A percentile compares a stretch with the other conserved stretches of the same genome.
Conservation (phyloP, 2,113 vertebrate genomes). For the Ranitomeya imitator region DNA sequence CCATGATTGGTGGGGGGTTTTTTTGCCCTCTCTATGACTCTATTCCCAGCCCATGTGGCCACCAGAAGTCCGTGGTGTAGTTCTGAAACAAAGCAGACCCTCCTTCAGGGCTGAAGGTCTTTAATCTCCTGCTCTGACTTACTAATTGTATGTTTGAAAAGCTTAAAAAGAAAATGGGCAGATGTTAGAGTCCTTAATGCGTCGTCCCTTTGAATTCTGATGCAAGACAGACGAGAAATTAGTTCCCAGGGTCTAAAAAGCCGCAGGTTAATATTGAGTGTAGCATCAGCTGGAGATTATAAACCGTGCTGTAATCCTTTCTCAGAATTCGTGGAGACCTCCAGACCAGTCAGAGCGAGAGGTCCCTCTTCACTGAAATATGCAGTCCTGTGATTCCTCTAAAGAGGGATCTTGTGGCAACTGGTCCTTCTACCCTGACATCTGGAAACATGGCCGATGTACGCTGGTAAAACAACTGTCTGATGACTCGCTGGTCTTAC, state of each 20-base stretch:
- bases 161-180: not conserved
- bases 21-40: not conserved
- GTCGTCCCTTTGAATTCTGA: too few relatives aligned
- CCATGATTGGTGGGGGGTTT: not conserved
- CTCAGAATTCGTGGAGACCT: too few relatives aligned
- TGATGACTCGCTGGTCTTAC: too few relatives aligned
- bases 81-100: not conserved
- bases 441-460: too few relatives aligned
- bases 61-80: not conserved
- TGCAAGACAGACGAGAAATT: too few relatives aligned
- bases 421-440: too few relatives aligned
- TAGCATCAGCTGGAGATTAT: not conserved
- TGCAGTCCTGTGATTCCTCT: too few relatives aligned
- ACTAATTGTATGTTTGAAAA: conserved; percentile 17
- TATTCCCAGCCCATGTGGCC: not conserved
- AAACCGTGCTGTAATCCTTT: not conserved
- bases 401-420: too few relatives aligned
- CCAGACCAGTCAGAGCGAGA: too few relatives aligned
- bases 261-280: not conserved
- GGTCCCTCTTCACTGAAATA: too few relatives aligned
- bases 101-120: not conserved
- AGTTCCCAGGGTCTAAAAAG: too few relatives aligned
- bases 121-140: not conserved
- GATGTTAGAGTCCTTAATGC: not conserved
- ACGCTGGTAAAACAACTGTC: too few relatives aligned